Evolutionary conservation across 2,113 vertebrate genomes (phyloP).

Genomic region (Microtus richardsoni): DNA sequence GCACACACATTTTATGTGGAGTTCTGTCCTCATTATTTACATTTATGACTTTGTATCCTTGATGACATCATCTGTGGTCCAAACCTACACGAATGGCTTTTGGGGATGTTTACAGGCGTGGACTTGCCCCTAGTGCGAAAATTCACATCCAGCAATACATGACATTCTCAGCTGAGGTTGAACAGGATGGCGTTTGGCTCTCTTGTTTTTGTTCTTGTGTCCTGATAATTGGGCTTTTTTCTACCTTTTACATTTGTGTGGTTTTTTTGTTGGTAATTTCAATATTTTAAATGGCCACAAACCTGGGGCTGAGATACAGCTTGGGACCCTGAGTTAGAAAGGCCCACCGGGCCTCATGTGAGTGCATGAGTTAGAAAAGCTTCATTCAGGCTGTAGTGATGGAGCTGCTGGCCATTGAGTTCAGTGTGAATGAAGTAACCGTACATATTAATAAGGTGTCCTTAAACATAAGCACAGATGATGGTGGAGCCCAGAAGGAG

Average conservation of each 20-base stretch:
- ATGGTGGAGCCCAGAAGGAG: neutral
- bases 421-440: neutral
- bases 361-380: neutral
- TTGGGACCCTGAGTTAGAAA: neutral
- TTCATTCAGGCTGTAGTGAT: neutral
- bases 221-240: neutral
- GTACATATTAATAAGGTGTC: neutral
- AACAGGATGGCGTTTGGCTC: fast-evolving
- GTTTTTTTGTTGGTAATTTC: neutral
- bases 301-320: neutral
- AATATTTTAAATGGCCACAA: neutral
- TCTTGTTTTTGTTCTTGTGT: neutral
- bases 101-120: fast-evolving
- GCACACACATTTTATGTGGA: neutral
- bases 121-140: neutral
- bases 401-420: neutral
- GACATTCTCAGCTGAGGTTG: neutral
- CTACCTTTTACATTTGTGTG: no score
- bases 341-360: neutral
- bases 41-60: neutral
- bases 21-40: neutral
- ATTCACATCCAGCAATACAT: no score
- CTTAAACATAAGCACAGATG: neutral
- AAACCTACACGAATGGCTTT: no score
- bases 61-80: neutral